phyloP scores from a whole-genome alignment of 1,140 invertebrate genomes.

The Leptopilina clavipes region DNA sequence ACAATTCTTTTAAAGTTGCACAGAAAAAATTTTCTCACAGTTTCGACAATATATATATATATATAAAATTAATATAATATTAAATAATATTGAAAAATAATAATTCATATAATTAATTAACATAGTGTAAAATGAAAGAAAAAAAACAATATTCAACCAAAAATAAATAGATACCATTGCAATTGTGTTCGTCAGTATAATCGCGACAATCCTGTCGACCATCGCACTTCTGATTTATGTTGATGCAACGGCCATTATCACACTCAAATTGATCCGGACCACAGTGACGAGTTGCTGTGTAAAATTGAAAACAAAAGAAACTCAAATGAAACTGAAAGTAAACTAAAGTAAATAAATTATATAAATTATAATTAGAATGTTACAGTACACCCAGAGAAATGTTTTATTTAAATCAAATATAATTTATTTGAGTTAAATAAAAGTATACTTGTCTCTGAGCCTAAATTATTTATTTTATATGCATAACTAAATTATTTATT shows the following conservation, averaged over 20 bases:
- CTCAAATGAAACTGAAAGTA: constrained; percentile 48
- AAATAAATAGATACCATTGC: constrained; percentile 74
- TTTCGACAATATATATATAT: too few species aligned
- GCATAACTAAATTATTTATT: too few species aligned
- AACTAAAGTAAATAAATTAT: constrained; percentile 39
- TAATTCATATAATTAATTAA: not conserved
- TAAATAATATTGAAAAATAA: too few species aligned
- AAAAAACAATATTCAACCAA: constrained; percentile 26
- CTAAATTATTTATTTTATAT: too few species aligned
- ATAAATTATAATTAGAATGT: constrained; percentile 9
- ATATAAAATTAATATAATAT: too few species aligned
- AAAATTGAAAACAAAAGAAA: constrained; percentile 62
- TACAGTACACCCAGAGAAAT: too few species aligned
- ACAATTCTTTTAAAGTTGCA: too few species aligned
- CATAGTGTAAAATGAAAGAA: constrained; percentile 26
- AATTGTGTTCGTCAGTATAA: constrained; percentile 83
- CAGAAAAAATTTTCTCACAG: too few species aligned
- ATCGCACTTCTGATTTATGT: constrained; percentile 78
- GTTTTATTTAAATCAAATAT: too few species aligned
- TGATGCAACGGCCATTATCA: constrained; percentile 81
- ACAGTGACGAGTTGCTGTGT: constrained; percentile 76
- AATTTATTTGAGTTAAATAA: too few species aligned
- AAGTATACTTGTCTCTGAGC: too few species aligned
- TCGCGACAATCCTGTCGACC: constrained; percentile 77
- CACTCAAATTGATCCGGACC: constrained; percentile 78